A percentile compares a stretch with the other conserved stretches of the same genome.
Conservation (phyloP, 2,113 vertebrate species). For the Hipposideros armiger region DNA sequence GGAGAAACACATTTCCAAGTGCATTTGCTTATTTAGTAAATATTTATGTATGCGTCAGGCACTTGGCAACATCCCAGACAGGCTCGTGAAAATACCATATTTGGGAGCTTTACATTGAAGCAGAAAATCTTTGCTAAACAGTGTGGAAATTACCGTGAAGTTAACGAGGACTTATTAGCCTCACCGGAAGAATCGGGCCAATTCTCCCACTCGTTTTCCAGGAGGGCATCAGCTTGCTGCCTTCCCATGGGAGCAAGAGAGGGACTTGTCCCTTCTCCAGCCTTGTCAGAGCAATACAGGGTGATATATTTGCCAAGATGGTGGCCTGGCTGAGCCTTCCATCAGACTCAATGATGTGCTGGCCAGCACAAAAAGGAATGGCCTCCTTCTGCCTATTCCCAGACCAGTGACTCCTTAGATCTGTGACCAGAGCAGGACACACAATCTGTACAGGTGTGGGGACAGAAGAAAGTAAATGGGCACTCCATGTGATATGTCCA, state of each 20-base stretch:
- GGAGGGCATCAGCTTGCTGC: too few species aligned
- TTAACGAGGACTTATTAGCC: conserved; percentile 12
- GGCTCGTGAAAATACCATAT: background rate
- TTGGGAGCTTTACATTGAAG: conserved; percentile 21
- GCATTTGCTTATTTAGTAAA: conserved; percentile 26
- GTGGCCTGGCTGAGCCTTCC: background rate
- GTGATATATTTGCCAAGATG: background rate
- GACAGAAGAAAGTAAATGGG: background rate
- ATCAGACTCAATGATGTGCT: too few species aligned
- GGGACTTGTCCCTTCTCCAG: background rate
- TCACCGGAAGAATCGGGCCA: background rate
- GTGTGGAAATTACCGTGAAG: background rate
- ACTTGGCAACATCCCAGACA: background rate
- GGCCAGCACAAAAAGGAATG: background rate
- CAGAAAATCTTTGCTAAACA: conserved; percentile 26
- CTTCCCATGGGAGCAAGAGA: background rate
- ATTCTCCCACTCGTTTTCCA: background rate
- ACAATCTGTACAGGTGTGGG: fast-evolving
- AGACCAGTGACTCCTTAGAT: too few species aligned
- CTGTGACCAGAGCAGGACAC: too few species aligned
- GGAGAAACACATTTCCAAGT: background rate
- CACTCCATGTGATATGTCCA: too few species aligned
- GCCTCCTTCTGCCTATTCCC: background rate
- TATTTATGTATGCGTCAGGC: conserved; percentile 19
- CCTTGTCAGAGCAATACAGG: background rate